Conservation (phyloP, 2,797 vertebrate genomes). For the Leptoclinus maculatus region DNA sequence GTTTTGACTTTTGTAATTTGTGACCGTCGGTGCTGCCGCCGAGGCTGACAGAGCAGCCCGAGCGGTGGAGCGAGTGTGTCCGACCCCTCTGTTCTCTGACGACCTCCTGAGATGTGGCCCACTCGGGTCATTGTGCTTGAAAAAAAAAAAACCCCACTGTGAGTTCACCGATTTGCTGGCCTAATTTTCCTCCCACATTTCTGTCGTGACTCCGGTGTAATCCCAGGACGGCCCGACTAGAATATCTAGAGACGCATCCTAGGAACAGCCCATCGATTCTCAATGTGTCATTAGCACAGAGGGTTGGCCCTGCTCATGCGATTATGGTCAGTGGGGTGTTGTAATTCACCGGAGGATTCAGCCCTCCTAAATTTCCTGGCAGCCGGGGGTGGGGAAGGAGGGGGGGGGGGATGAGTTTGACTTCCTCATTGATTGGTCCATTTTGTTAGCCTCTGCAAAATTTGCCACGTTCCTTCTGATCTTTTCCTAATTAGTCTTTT, state of each 20-base stretch:
- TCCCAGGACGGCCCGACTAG: slow-evolving; percentile 13
- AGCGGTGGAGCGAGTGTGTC: slow-evolving; percentile 51
- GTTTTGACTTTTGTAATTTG: slow-evolving; percentile 74
- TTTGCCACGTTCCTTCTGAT: slow-evolving; percentile 38
- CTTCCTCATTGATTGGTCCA: slow-evolving; percentile 62
- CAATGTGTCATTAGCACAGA: slow-evolving; percentile 52
- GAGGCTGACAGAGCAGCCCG: slow-evolving; percentile 52
- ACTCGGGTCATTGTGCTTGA: slow-evolving; percentile 38
- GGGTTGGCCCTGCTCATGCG: slow-evolving; percentile 41
- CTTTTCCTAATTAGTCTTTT: slow-evolving; percentile 36
- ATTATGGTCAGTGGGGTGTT: slow-evolving; percentile 60
- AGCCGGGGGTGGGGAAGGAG: slow-evolving; percentile 37
- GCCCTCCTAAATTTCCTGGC: slow-evolving; percentile 58
- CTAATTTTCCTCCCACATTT: slow-evolving; percentile 19
- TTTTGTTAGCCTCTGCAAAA: slow-evolving; percentile 56
- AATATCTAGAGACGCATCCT: slow-evolving; percentile 38
- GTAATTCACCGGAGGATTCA: slow-evolving; percentile 50
- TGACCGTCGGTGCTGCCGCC: slow-evolving; percentile 61
- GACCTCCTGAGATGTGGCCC: slow-evolving; percentile 59
- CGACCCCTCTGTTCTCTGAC: slow-evolving; percentile 50
- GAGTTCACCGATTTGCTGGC: slow-evolving; percentile 42
- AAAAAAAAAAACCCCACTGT: slow-evolving; percentile 36
- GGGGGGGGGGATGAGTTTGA: slow-evolving; percentile 27
- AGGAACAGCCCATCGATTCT: slow-evolving; percentile 55
- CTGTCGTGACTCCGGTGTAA: slow-evolving; percentile 21